Evolutionary conservation across 2,888 invertebrate species (phyloP), one percentile per base, ranked within the genome.

Genomic region (Nysson spinosus): DNA sequence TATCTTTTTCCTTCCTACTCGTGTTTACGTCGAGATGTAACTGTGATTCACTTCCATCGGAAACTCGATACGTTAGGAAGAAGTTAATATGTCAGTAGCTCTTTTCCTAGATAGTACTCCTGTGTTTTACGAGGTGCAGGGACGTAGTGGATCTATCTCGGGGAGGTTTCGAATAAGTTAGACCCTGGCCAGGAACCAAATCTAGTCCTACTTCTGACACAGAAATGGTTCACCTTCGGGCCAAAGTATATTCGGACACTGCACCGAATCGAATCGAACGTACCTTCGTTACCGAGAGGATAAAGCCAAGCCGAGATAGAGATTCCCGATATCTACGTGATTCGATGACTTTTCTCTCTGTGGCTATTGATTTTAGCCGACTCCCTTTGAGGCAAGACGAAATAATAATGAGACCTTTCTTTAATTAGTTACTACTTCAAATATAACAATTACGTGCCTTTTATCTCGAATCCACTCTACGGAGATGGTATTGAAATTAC

Each of bases 151-250:
- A 22, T 22, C 11, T 16, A 11, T 7, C 19, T 20, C 11, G 14
- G 4, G 42, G 52, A 22, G 19, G 17, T 6, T 20, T 35, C 16
- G 44, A 39, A 44, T 20, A 44, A 34, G 11, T 49, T 7, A 7
- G 14, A 30, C 34, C 9, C 14, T 32, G 69, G 51, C 32, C 34
- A 55, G 51, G 52, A 69, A 62, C 16, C 62, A 52, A 63, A 62
- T 43, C 19, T 12, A 34, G 28, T n/a, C 7, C 17, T n/a, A 17
- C 22, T 28, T 20, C 44, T 19, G 43, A 24, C 6, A 26, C 17
- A 4, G 49, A 49, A 26, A 26, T 26, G 30, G 42, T 42, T 24
- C 16, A 55, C 46, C 52, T 62, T 56, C 47, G 32, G 62, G 47
- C 51, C 51, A 44, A n/a, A 44, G 28, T 49, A 30, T 52, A 35